These are phyloP conservation scores for Probosciger aterrimus DNA, from an alignment of 2,113 vertebrate genomes.

Conservation along the genomic window DNA sequence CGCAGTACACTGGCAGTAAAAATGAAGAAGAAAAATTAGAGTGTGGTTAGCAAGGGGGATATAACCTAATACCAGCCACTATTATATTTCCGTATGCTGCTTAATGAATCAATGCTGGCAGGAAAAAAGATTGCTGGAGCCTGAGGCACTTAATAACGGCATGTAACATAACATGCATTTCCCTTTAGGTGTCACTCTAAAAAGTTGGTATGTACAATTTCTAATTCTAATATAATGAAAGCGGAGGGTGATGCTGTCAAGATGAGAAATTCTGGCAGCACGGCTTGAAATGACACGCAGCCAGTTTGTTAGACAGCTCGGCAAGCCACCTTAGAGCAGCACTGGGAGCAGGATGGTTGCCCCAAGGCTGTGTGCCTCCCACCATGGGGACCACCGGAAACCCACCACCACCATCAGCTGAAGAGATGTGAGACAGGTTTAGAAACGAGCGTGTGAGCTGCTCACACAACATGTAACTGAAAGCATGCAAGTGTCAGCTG, in stretches of 20 bases:
- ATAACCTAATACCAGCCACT: slow-evolving; percentile 4
- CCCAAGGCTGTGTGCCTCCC: background rate
- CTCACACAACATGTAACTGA: accelerated
- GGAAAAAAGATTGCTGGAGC: slow-evolving; percentile 1
- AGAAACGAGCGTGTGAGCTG: background rate
- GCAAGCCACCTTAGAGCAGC: accelerated
- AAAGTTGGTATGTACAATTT: background rate
- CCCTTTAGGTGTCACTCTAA: background rate
- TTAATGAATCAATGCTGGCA: slow-evolving; percentile 42
- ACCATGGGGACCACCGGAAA: accelerated
- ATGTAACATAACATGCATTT: background rate
- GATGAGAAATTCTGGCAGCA: background rate
- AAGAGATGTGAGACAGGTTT: background rate
- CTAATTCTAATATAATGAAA: background rate
- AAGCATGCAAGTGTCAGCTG: accelerated
- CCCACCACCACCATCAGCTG: accelerated
- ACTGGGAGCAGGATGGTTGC: background rate
- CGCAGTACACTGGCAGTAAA: background rate
- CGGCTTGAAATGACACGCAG: accelerated
- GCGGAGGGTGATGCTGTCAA: background rate
- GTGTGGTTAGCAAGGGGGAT: background rate
- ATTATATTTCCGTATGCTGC: background rate
- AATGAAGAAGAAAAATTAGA: slow-evolving; percentile 31
- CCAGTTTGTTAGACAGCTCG: accelerated
- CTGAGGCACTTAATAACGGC: background rate